Evolutionary conservation across 1,140 invertebrate species (phyloP), one percentile per base, ranked within the genome.

Genomic region (Zophobas morio): DNA sequence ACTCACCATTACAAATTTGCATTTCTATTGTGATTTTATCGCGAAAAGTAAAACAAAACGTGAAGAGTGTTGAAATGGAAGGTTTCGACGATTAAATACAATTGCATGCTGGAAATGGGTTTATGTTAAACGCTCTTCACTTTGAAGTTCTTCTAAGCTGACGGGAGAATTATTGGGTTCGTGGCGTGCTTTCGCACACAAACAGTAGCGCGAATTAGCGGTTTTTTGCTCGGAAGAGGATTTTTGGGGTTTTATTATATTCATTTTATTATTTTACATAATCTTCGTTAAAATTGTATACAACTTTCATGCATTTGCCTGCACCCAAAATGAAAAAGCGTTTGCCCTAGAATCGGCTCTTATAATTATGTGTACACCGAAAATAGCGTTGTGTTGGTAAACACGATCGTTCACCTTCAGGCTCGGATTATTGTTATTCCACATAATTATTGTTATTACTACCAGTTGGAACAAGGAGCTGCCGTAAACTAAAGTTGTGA

Each of bases 1-100:
- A 37, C 20, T 63, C 42, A 63, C 39, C 60, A 66, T 32, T 36
- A 46, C 8, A 36, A 66, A 66, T 66, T 66, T 66, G 60, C 60
- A 66, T 66, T 66, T 66, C 60, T 66, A 66, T 66, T 66, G 60
- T 66, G 60, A 66, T 66, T 66, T 66, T 66, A 66, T 66, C 60
- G 60, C 1, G 37, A 32, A 66, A 66, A 6, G 60, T 42, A 66
- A 66, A 66, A 33, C 60, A 66, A 66, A 66, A 42, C 33, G 35
- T 32, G 60, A 66, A 66, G 60, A 42, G 37, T 66, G 60, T 66
- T 66, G 60, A 66, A 66, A 66, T 66, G 60, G 42, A 66, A 40
- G 60, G 36, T 66, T 66, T 66, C 60, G 20, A 66, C 37, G 39
- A 66, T 66, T 66, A 42, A 66, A 33, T 66, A 33, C 37, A 20